A percentile compares a stretch with the other conserved stretches of the same genome.
Evolutionary conservation across 2,888 invertebrate species (phyloP).

Genomic region (Ceramica pisi): DNA sequence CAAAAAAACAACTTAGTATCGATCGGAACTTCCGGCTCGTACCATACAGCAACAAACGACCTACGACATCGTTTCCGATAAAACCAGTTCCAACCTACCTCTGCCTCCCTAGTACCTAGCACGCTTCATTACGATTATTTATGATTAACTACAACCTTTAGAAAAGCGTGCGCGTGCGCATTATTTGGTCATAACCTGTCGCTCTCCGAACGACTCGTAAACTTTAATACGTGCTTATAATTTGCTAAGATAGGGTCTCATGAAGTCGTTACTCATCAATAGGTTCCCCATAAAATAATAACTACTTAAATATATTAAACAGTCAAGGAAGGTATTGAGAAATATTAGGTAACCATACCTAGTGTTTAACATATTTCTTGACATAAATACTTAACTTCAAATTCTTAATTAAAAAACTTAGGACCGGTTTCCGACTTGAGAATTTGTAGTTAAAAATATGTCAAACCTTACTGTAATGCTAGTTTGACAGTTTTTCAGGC

Average conservation of each 20-base stretch:
- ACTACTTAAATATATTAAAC: constrained; percentile 4
- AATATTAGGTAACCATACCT: no score
- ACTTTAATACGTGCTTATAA: constrained; percentile 26
- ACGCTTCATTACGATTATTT: constrained; percentile 36
- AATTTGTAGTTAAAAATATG: no score
- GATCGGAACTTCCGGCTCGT: constrained; percentile 29
- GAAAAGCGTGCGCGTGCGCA: constrained; percentile 22
- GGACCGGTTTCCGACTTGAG: no score
- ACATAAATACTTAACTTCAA: not conserved
- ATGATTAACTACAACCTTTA: constrained; percentile 46
- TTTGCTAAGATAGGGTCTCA: constrained; percentile 27
- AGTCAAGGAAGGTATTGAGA: not conserved
- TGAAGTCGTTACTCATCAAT: not conserved
- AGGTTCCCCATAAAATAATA: not conserved
- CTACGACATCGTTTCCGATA: constrained; percentile 18
- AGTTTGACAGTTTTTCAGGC: no score
- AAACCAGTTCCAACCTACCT: constrained; percentile 31
- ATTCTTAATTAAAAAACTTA: not conserved
- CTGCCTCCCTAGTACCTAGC: not conserved
- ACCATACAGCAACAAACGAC: constrained; percentile 2
- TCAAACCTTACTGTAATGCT: no score
- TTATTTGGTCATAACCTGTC: constrained; percentile 44
- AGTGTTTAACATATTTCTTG: no score
- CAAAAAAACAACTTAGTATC: not conserved
- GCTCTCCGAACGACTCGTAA: constrained; percentile 43